Base-by-base conservation (phyloP, 2,888 invertebrate genomes). In the Arrhopalites spinosus region DNA sequence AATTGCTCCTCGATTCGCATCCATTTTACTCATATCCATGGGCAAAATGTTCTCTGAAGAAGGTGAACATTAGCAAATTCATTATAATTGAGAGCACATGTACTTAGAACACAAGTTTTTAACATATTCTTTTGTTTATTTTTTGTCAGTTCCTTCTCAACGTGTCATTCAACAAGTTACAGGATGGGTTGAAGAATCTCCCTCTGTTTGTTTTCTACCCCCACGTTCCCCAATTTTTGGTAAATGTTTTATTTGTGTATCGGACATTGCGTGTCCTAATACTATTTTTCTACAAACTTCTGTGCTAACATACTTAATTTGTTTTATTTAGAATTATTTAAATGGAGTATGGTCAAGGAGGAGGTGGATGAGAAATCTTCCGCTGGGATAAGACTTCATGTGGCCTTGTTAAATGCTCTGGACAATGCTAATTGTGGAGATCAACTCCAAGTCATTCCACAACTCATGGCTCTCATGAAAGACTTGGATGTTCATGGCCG, bases 201-300 rank as follows among this genome's bases (percentile, higher is more conserved):
- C 82, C 1, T 75, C 73, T 25, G 80, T 82, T 20, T 81, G 81
- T 47, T 82, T 81, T 64, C 78, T 80, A 53, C 79, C 80, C 27
- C 81, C 82, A 11, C 81, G 79, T 17, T 80, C 82, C 1, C 77
- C 82, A 11, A 77, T 82, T 29, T 82, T 82, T 71, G 82, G 82
- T 82, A 27, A 69, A 78, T 43, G 3, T 20, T 17, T n/a, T 13
- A 25, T 3, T n/a, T n/a, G n/a, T n/a, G n/a, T n/a, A n/a, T n/a
- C n/a, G n/a, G 47, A 11, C 8, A 11, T 45, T 45, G 47, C 8
- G 8, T 45, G 8, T 45, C 8, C 15, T 45, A 45, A n/a, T n/a
- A n/a, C n/a, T 8, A 20, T 25, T 2, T 59, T 59, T 53, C 1
- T 23, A 30, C 25, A 15, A 30, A 29, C 25, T 67, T 3, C 13